These are phyloP conservation scores for Anthophora plumipes DNA, from an alignment of 2,888 invertebrate species.

Conservation along the genomic window DNA sequence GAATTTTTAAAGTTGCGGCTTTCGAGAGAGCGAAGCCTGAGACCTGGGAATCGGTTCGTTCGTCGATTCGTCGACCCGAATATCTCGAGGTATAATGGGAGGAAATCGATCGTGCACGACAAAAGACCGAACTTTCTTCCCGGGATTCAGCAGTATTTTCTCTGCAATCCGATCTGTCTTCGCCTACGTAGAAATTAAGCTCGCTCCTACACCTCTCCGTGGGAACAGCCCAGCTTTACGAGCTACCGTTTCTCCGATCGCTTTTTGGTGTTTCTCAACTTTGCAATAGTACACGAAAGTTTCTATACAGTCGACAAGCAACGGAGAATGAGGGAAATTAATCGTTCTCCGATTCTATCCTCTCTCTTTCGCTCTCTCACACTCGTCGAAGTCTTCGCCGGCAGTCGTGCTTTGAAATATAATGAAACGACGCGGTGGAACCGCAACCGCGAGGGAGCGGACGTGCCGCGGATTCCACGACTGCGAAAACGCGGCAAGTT, in stretches of 20 bases:
- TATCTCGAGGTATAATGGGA: conserved; percentile 60
- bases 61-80: conserved; percentile 32
- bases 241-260: too few species aligned
- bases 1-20: conserved; percentile 71
- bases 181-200: conserved; percentile 54
- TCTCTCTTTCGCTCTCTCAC: too few species aligned
- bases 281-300: background rate
- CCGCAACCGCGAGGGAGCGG: conserved; percentile 11
- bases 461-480: conserved; percentile 35
- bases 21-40: conserved; percentile 14
- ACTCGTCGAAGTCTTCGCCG: background rate
- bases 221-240: conserved; percentile 3
- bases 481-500: conserved; percentile 25
- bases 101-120: conserved; percentile 61
- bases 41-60: conserved; percentile 1
- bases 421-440: conserved; percentile 14
- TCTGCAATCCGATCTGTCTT: conserved; percentile 64
- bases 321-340: conserved; percentile 18
- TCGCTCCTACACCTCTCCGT: conserved; percentile 25
- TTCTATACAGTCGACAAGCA: too few species aligned
- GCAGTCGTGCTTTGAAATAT: conserved; percentile 13
- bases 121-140: conserved; percentile 52
- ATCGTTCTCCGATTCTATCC: conserved; percentile 8
- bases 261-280: background rate
- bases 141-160: conserved; percentile 59